phyloP scores from a whole-genome alignment of 2,113 vertebrate species.

The Macquaria ambigua region DNA sequence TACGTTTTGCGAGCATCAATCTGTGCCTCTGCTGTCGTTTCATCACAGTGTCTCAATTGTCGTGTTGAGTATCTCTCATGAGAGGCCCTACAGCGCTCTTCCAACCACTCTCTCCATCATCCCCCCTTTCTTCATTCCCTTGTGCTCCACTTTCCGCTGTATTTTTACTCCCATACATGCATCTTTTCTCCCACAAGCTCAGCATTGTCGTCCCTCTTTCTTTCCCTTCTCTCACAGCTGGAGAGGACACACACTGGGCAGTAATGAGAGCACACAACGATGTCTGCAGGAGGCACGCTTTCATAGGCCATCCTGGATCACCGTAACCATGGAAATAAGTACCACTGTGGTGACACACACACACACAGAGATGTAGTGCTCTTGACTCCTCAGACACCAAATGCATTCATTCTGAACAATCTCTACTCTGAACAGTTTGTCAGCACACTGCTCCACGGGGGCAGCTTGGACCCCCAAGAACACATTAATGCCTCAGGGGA shows the following conservation, averaged over 20 bases:
- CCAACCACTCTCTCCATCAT: constrained; percentile 21
- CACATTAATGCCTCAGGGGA: background rate
- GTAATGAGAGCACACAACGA: constrained; percentile 82
- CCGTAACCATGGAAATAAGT: constrained; percentile 85
- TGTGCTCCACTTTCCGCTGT: constrained; percentile 41
- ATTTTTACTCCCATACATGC: constrained; percentile 24
- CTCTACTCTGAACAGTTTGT: constrained; percentile 26
- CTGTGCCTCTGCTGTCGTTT: constrained; percentile 15
- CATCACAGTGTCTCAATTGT: constrained; percentile 20
- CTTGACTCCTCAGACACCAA: constrained; percentile 36
- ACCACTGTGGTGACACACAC: constrained; percentile 51
- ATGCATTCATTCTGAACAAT: constrained; percentile 36
- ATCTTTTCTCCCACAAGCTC: constrained; percentile 36
- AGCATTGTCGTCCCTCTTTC: constrained; percentile 6
- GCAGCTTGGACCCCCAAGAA: background rate
- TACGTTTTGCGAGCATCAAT: constrained; percentile 23
- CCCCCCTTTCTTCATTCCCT: constrained; percentile 7
- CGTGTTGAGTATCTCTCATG: constrained; percentile 27
- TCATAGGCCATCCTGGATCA: constrained; percentile 78
- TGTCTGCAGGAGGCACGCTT: constrained; percentile 81
- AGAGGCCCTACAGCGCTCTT: constrained; percentile 28
- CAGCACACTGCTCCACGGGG: constrained; percentile 5
- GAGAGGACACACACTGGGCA: constrained; percentile 80
- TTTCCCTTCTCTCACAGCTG: constrained; percentile 59
- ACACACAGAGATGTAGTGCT: constrained; percentile 39